Percentiles rank a stretch among this genome's conserved stretches.
These are phyloP conservation scores for Archivesica marissinica DNA, from an alignment of 1,140 invertebrate species.

Conservation along the genomic window DNA sequence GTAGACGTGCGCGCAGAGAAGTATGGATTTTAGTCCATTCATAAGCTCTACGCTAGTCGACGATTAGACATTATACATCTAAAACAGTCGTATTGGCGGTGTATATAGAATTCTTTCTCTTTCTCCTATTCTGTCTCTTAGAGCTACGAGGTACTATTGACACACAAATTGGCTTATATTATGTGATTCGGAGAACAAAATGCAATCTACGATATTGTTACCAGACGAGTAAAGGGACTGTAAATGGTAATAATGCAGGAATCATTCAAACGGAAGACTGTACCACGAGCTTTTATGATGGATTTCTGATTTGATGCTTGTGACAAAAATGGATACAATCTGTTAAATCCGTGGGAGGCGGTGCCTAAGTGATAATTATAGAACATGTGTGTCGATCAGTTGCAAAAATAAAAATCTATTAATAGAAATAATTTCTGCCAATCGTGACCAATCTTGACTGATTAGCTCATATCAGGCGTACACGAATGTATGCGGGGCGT, in stretches of 20 bases:
- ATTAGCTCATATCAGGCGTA: too few species aligned
- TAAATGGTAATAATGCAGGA: neutral
- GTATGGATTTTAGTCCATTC: conserved; percentile 41
- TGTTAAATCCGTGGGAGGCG: neutral
- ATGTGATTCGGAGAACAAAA: conserved; percentile 8
- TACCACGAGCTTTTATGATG: neutral
- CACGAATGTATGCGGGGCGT: too few species aligned
- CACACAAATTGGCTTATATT: conserved; percentile 18
- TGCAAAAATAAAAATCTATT: conserved; percentile 1
- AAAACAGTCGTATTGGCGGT: neutral
- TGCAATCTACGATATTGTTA: neutral
- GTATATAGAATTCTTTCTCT: neutral
- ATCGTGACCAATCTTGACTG: too few species aligned
- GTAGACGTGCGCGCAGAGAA: neutral
- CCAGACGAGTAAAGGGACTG: neutral
- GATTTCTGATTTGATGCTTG: conserved; percentile 13
- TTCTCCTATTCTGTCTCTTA: conserved; percentile 4
- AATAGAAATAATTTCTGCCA: neutral
- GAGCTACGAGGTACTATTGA: neutral
- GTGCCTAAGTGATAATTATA: conserved; percentile 11
- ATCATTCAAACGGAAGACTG: neutral
- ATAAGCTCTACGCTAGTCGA: neutral
- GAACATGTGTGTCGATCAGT: neutral
- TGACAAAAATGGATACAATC: neutral
- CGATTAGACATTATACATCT: neutral